Conservation (phyloP, 37 sponge, comb jelly and placozoan species). For the Agelas oroides region DNA sequence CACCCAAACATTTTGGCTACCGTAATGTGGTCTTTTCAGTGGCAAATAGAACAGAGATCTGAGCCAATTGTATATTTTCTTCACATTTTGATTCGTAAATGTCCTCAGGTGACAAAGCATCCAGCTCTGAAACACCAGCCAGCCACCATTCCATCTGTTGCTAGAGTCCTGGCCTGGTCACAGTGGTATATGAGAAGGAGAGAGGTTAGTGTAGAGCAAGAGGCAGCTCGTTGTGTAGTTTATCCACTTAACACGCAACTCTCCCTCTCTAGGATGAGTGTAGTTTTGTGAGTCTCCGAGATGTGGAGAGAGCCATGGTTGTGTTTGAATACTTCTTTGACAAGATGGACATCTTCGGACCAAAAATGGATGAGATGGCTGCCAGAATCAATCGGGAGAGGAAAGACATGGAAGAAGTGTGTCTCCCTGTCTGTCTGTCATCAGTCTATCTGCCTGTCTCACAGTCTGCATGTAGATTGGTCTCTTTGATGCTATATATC, state of each 20-base stretch:
- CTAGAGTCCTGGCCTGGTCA: conserved; percentile 62
- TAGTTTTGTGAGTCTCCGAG: conserved; percentile 87
- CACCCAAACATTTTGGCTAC: too few relatives aligned
- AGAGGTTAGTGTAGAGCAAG: conserved; percentile 52
- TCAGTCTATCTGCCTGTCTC: not conserved
- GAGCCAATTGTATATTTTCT: too few relatives aligned
- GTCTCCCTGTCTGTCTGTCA: not conserved
- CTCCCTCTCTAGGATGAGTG: conserved; percentile 69
- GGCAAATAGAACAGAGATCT: not conserved
- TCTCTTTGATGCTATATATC: not conserved
- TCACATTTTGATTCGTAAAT: too few relatives aligned
- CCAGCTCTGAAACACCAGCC: not conserved
- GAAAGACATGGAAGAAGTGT: not conserved
- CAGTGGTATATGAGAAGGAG: conserved; percentile 90
- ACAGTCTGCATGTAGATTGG: not conserved
- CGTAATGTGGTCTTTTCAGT: too few relatives aligned
- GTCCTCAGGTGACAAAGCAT: conserved; percentile 8
- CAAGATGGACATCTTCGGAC: conserved; percentile 28
- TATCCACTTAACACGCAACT: too few relatives aligned
- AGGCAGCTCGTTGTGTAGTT: too few relatives aligned
- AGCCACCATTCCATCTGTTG: conserved; percentile 5
- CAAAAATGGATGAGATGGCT: conserved; percentile 27
- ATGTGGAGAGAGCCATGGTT: conserved; percentile 86
- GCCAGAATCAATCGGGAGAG: not conserved
- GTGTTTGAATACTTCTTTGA: conserved; percentile 76